Evolutionary conservation across 2,797 vertebrate genomes (phyloP).

Genomic region (Cyprinella venusta): DNA sequence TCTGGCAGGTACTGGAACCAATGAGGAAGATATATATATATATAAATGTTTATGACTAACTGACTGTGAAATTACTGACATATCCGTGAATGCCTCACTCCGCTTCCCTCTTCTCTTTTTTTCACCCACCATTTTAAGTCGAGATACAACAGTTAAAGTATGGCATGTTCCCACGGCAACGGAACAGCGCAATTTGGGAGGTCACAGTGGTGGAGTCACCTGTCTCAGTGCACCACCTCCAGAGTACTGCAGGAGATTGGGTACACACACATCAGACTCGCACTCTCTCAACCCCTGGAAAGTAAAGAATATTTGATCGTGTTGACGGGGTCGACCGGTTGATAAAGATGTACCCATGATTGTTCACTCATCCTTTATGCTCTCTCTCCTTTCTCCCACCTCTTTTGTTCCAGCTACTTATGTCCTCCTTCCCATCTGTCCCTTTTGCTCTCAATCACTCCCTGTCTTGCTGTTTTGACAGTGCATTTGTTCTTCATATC

Average conservation of each 20-base stretch:
- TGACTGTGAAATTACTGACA: constrained; percentile 42
- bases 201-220: constrained; percentile 82
- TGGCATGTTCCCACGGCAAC: constrained; percentile 84
- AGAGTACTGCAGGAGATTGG: constrained; percentile 78
- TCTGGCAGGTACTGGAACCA: constrained; percentile 79
- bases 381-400: constrained; percentile 21
- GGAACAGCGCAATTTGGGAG: constrained; percentile 82
- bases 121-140: constrained; percentile 65
- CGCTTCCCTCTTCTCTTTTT: constrained; percentile 27
- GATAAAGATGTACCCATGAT: constrained; percentile 48
- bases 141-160: constrained; percentile 83
- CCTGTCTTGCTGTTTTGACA: constrained; percentile 34
- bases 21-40: constrained; percentile 54
- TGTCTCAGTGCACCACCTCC: constrained; percentile 76
- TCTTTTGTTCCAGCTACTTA: constrained; percentile 29
- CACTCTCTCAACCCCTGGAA: constrained; percentile 31
- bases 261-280: constrained; percentile 60
- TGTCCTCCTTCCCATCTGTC: constrained; percentile 46
- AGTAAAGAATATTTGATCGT: constrained; percentile 33
- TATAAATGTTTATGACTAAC: neutral
- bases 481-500: constrained; percentile 23
- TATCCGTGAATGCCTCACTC: constrained; percentile 9
- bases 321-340: constrained; percentile 13
- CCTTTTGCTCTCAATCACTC: constrained; percentile 49
- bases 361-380: constrained; percentile 45